These are phyloP conservation scores for Nephrotoma appendiculata DNA, from an alignment of 2,888 invertebrate species.

Conservation along the genomic window DNA sequence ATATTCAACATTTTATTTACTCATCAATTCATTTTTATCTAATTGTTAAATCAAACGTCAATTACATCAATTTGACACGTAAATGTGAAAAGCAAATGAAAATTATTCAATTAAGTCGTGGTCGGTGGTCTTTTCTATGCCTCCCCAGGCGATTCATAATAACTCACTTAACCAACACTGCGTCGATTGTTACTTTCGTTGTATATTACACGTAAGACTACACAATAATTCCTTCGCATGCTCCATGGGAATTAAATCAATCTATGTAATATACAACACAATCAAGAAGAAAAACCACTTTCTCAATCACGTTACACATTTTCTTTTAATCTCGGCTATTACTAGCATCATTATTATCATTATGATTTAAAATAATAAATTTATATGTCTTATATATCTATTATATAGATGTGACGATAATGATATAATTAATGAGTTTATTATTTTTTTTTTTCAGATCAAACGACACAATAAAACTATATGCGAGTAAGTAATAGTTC, in stretches of 20 bases:
- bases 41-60: background rate
- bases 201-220: background rate
- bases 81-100: background rate
- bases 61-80: background rate
- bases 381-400: background rate
- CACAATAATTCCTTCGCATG: background rate
- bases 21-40: background rate
- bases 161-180: background rate
- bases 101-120: background rate
- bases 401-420: background rate
- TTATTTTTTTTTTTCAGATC: background rate
- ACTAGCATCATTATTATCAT: background rate
- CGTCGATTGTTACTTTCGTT: background rate
- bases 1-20: background rate
- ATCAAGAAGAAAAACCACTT: background rate
- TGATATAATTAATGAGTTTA: background rate
- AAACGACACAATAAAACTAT: background rate
- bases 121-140: background rate
- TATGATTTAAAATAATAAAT: background rate
- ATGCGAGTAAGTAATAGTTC: background rate
- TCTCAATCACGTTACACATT: background rate
- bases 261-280: background rate
- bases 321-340: background rate
- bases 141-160: background rate
- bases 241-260: background rate